phyloP scores from a whole-genome alignment of 2,888 invertebrate genomes.

The Andrena minutula region DNA sequence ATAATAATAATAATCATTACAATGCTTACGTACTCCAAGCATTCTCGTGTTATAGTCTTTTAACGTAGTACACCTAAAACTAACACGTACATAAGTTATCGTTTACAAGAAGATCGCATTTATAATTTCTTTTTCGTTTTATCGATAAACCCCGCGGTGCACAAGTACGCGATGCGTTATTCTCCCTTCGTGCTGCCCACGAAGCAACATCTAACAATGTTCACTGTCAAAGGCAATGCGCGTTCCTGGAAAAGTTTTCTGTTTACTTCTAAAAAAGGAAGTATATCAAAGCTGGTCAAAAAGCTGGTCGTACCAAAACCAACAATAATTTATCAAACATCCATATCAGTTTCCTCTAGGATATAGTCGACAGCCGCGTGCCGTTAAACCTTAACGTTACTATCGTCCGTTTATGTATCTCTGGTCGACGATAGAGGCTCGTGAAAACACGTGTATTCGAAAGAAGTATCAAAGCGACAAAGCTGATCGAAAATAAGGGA shows the following conservation, averaged over 20 bases:
- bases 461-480: slow-evolving; percentile 46
- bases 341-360: slow-evolving; percentile 30
- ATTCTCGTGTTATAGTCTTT: slow-evolving; percentile 80
- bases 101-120: slow-evolving; percentile 51
- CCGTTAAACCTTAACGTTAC: slow-evolving; percentile 23
- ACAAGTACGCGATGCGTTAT: neutral
- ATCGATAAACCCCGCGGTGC: neutral
- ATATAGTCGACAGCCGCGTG: slow-evolving; percentile 27
- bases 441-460: slow-evolving; percentile 19
- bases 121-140: slow-evolving; percentile 13
- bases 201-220: slow-evolving; percentile 18
- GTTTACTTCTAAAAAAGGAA: slow-evolving; percentile 47
- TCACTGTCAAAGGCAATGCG: slow-evolving; percentile 66
- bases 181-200: slow-evolving; percentile 8
- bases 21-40: slow-evolving; percentile 80
- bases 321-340: slow-evolving; percentile 63
- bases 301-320: slow-evolving; percentile 62
- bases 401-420: slow-evolving; percentile 14
- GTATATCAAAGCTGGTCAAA: slow-evolving; percentile 59
- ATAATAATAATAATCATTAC: slow-evolving; percentile 77
- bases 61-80: slow-evolving; percentile 78
- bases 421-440: slow-evolving; percentile 1
- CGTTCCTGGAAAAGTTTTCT: slow-evolving; percentile 31
- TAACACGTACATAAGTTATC: slow-evolving; percentile 80
- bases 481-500: slow-evolving; percentile 42